These are phyloP conservation scores for Corythucha ciliata DNA, from an alignment of 2,888 invertebrate species.

Conservation along the genomic window DNA sequence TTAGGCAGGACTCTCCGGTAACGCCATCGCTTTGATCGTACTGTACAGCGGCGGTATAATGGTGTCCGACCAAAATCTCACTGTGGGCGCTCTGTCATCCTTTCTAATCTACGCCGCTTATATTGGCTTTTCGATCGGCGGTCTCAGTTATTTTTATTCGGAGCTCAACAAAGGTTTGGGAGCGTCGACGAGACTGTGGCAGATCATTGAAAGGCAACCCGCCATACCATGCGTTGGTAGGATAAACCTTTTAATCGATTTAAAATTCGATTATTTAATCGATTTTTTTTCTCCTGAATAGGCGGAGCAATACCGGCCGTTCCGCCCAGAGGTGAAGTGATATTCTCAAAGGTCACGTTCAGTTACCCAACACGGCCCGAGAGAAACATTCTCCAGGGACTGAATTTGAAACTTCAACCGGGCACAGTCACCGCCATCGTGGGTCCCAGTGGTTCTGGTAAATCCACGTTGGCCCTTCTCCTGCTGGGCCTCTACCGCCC, in stretches of 20 bases:
- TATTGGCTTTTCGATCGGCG: slow-evolving; percentile 80
- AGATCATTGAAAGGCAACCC: slow-evolving; percentile 73
- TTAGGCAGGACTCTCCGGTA: slow-evolving; percentile 79
- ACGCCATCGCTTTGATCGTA: slow-evolving; percentile 79
- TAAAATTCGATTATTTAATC: neutral
- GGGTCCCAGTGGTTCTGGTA: slow-evolving; percentile 89
- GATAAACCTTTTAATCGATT: neutral
- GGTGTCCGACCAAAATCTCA: slow-evolving; percentile 66
- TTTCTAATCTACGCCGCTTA: slow-evolving; percentile 92
- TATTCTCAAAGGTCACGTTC: slow-evolving; percentile 64
- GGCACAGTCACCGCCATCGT: slow-evolving; percentile 73
- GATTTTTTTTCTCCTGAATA: slow-evolving; percentile 38
- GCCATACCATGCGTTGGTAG: slow-evolving; percentile 30
- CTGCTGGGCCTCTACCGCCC: slow-evolving; percentile 84
- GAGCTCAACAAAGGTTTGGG: slow-evolving; percentile 90
- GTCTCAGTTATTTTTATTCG: slow-evolving; percentile 85
- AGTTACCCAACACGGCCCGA: slow-evolving; percentile 59
- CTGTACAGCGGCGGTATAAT: slow-evolving; percentile 85
- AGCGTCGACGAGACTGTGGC: slow-evolving; percentile 80
- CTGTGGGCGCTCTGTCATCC: slow-evolving; percentile 82
- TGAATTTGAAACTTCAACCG: slow-evolving; percentile 57
- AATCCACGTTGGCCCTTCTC: slow-evolving; percentile 80
- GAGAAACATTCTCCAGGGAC: slow-evolving; percentile 51
- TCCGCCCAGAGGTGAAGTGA: slow-evolving; percentile 58
- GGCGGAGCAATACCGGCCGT: slow-evolving; percentile 52